Evolutionary conservation across 2,888 invertebrate species (phyloP).

Genomic region (Cybosia mesomella): DNA sequence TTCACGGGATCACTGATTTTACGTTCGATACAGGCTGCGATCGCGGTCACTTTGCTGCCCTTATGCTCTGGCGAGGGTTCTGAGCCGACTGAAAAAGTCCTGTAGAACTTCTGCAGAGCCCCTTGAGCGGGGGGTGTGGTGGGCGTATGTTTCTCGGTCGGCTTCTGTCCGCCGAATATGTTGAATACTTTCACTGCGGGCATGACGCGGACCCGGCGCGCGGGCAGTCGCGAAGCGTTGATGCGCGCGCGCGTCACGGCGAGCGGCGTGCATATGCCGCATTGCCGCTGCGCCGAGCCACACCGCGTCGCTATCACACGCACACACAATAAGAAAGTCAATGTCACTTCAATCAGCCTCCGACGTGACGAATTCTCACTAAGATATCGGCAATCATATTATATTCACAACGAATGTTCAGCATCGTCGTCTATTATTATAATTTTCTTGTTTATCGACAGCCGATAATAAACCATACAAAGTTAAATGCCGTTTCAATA

Average conservation of each 20-base stretch:
- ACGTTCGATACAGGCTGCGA: slow-evolving; percentile 81
- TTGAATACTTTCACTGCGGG: slow-evolving; percentile 87
- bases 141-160: slow-evolving; percentile 78
- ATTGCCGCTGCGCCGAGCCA: slow-evolving; percentile 47
- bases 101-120: slow-evolving; percentile 84
- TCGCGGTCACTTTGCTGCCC: slow-evolving; percentile 82
- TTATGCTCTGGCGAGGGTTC: slow-evolving; percentile 75
- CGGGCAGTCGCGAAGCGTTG: slow-evolving; percentile 76
- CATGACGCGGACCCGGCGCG: slow-evolving; percentile 82
- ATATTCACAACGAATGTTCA: slow-evolving; percentile 8
- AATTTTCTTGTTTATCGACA: not conserved
- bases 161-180: slow-evolving; percentile 86
- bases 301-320: slow-evolving; percentile 65
- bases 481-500: slow-evolving; percentile 1
- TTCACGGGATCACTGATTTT: slow-evolving; percentile 76
- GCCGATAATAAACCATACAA: not conserved
- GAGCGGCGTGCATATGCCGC: slow-evolving; percentile 79
- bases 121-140: slow-evolving; percentile 69
- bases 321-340: slow-evolving; percentile 82
- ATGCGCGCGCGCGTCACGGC: slow-evolving; percentile 83
- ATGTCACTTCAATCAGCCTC: slow-evolving; percentile 75
- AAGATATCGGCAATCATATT: slow-evolving; percentile 35
- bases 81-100: slow-evolving; percentile 82
- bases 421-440: slow-evolving; percentile 13
- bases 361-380: slow-evolving; percentile 70